These are phyloP conservation scores for Verasper variegatus DNA, from an alignment of 2,113 vertebrate species.

Conservation along the genomic window DNA sequence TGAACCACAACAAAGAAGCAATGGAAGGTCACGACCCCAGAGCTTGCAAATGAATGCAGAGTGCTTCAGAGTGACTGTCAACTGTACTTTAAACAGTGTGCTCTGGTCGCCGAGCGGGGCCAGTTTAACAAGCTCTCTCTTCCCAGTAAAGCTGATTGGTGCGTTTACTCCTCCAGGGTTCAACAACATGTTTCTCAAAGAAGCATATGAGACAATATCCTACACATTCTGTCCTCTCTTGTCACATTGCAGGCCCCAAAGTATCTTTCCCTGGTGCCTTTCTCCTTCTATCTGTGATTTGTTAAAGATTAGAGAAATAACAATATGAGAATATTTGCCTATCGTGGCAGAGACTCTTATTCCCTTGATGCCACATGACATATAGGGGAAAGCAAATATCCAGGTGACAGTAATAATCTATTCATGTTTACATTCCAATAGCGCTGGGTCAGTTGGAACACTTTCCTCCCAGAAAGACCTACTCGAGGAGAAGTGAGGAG, in stretches of 20 bases:
- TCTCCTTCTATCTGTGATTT: slow-evolving; percentile 4
- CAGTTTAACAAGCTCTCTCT: slow-evolving; percentile 69
- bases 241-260: background rate
- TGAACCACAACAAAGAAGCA: slow-evolving; percentile 82
- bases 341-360: slow-evolving; percentile 39
- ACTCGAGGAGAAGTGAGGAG: background rate
- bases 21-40: slow-evolving; percentile 64
- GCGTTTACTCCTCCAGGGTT: slow-evolving; percentile 32
- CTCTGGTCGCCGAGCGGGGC: slow-evolving; percentile 47
- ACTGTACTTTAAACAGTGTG: slow-evolving; percentile 69
- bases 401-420: slow-evolving; percentile 59
- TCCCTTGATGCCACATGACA: slow-evolving; percentile 53
- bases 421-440: slow-evolving; percentile 73
- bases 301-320: slow-evolving; percentile 27
- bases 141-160: slow-evolving; percentile 34
- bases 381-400: slow-evolving; percentile 58
- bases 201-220: slow-evolving; percentile 20
- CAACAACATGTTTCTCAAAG: slow-evolving; percentile 34
- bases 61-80: slow-evolving; percentile 71
- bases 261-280: background rate
- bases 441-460: slow-evolving; percentile 52
- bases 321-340: slow-evolving; percentile 54
- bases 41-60: slow-evolving; percentile 70
- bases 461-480: slow-evolving; percentile 44
- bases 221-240: slow-evolving; percentile 18